Evolutionary conservation across 2,888 invertebrate species (phyloP).

Genomic region (Gandaritis pyraliata): DNA sequence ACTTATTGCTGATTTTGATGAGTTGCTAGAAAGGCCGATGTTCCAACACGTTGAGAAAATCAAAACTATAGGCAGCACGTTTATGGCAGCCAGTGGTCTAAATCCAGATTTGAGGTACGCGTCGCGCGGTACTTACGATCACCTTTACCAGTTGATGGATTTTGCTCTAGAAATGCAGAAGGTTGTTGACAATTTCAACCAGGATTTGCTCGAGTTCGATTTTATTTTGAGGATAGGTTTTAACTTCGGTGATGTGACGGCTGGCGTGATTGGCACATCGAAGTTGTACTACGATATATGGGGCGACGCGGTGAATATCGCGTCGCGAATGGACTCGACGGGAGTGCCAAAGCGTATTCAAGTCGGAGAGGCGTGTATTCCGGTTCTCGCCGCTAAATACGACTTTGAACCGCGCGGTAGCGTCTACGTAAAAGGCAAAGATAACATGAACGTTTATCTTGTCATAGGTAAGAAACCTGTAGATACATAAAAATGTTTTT

Average conservation of each 20-base stretch:
- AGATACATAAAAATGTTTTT: constrained; percentile 48
- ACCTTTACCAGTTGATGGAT: constrained; percentile 95
- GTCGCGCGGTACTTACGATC: constrained; percentile 88
- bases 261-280: constrained; percentile 97
- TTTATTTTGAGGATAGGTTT: constrained; percentile 94
- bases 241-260: constrained; percentile 97
- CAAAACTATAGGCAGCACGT: constrained; percentile 98
- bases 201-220: constrained; percentile 95
- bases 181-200: constrained; percentile 94
- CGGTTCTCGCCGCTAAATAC: constrained; percentile 89
- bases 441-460: constrained; percentile 96
- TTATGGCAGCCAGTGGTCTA: constrained; percentile 98
- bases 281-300: constrained; percentile 99
- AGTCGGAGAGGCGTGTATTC: constrained; percentile 90
- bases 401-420: constrained; percentile 96
- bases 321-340: constrained; percentile 98
- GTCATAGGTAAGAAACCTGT: constrained; percentile 82
- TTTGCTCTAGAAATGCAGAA: constrained; percentile 96
- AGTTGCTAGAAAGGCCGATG: constrained; percentile 91
- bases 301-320: constrained; percentile 99
- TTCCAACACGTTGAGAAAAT: constrained; percentile 97
- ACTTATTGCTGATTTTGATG: constrained; percentile 97
- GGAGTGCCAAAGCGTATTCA: constrained; percentile 94
- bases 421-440: constrained; percentile 98
- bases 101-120: constrained; percentile 91